Evolutionary conservation across 1,140 invertebrate species (phyloP).

Genomic region (Neotoxoptera formosana): DNA sequence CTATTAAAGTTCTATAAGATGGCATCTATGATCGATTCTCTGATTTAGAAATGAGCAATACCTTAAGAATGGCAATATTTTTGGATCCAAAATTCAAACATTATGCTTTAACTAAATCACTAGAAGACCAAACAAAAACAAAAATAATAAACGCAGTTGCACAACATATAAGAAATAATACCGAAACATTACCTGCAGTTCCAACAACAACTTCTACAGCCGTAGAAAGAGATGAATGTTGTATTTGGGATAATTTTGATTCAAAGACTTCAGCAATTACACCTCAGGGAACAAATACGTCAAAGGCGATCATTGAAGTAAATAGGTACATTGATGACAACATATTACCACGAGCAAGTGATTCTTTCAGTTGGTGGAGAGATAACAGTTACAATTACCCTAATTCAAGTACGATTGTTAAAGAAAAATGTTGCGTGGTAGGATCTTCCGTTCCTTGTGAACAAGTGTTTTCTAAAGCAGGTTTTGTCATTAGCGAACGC

Average conservation of each 20-base stretch:
- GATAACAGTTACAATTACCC: not conserved
- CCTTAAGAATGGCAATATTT: not conserved
- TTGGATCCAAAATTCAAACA: not conserved
- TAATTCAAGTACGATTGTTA: not conserved
- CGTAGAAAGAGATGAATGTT: not conserved
- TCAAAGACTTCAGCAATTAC: not conserved
- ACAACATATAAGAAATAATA: not conserved
- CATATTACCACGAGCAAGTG: not conserved
- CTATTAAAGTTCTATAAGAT: not conserved
- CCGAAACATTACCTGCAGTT: not conserved
- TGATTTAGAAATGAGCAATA: conserved; percentile 12
- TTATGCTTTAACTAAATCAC: not conserved
- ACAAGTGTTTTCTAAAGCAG: too few species aligned
- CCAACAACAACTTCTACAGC: not conserved
- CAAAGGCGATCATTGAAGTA: not conserved
- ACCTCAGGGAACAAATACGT: not conserved
- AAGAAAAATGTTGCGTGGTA: not conserved
- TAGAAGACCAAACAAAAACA: not conserved
- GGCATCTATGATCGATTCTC: not conserved
- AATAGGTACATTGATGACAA: not conserved
- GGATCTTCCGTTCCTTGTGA: too few species aligned
- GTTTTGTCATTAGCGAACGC: too few species aligned
- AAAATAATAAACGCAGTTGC: not conserved
- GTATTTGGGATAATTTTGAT: not conserved
- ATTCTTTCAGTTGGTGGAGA: not conserved